These are phyloP conservation scores for Conistra vaccinii DNA, from an alignment of 2,888 invertebrate genomes.

Conservation along the genomic window DNA sequence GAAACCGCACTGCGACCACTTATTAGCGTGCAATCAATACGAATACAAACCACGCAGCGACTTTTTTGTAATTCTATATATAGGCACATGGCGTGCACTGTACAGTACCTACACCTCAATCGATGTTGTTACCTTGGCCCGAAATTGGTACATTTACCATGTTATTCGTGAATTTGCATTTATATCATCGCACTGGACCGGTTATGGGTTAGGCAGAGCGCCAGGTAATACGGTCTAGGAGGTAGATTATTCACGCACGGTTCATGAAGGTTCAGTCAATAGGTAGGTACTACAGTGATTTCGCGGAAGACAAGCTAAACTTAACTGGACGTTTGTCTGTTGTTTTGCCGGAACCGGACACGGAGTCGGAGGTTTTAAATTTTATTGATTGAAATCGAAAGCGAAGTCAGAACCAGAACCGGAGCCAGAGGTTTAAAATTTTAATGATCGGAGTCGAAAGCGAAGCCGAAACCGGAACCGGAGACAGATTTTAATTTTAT, in stretches of 20 bases:
- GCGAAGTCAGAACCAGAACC: no score
- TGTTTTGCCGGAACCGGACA: no score
- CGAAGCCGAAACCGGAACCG: no score
- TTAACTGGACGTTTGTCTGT: no score
- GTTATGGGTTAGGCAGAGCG: constrained; percentile 51
- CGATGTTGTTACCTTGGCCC: constrained; percentile 85
- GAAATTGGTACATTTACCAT: constrained; percentile 72
- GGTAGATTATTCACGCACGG: constrained; percentile 5
- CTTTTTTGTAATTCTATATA: constrained; percentile 72
- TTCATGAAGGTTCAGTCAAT: neutral
- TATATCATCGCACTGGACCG: constrained; percentile 51
- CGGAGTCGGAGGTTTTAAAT: no score
- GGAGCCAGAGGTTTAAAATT: no score
- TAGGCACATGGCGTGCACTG: constrained; percentile 78
- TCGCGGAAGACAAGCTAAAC: neutral
- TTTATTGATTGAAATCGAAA: no score
- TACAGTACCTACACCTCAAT: constrained; percentile 71
- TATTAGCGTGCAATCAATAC: constrained; percentile 61
- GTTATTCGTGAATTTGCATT: constrained; percentile 70
- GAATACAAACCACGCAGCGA: constrained; percentile 48
- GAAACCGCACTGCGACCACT: constrained; percentile 61
- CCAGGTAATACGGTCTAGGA: constrained; percentile 42
- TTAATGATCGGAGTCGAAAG: no score
- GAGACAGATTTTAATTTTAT: no score
- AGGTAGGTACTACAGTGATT: neutral